Conservation (phyloP, 1,140 invertebrate species). For the Heliconius hermathena region DNA sequence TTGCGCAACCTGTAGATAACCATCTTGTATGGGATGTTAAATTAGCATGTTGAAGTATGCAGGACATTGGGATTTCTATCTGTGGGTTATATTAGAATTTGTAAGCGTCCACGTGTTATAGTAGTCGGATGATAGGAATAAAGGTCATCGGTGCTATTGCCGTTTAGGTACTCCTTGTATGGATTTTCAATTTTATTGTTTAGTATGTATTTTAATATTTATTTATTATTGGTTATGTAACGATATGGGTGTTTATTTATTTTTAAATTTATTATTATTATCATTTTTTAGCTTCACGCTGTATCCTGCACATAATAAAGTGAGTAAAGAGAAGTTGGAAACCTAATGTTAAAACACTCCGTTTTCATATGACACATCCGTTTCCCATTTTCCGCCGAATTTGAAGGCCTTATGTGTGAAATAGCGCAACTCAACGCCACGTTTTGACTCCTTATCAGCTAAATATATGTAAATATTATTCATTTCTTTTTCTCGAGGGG, state of each 20-base stretch:
- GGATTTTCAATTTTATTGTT: neutral
- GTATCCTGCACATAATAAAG: too few relatives aligned
- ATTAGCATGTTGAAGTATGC: slow-evolving; percentile 39
- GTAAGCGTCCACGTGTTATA: slow-evolving; percentile 3
- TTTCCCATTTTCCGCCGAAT: too few relatives aligned
- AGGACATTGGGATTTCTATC: slow-evolving; percentile 25
- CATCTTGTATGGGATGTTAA: slow-evolving; percentile 40
- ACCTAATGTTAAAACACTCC: too few relatives aligned
- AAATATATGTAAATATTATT: too few relatives aligned
- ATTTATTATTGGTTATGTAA: neutral
- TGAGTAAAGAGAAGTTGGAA: too few relatives aligned
- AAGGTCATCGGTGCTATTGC: neutral
- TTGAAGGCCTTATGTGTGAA: too few relatives aligned
- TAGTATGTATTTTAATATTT: neutral
- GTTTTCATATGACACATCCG: too few relatives aligned
- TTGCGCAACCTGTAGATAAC: slow-evolving; percentile 41
- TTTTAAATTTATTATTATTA: neutral
- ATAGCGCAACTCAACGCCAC: too few relatives aligned
- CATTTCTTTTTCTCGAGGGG: too few relatives aligned
- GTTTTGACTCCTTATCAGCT: too few relatives aligned
- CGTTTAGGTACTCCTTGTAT: neutral
- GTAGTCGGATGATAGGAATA: neutral
- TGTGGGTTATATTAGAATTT: slow-evolving; percentile 13
- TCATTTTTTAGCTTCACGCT: too few relatives aligned
- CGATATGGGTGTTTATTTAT: neutral